Conservation (phyloP, 2,888 invertebrate species). For the Gisinianus flammeolus region DNA sequence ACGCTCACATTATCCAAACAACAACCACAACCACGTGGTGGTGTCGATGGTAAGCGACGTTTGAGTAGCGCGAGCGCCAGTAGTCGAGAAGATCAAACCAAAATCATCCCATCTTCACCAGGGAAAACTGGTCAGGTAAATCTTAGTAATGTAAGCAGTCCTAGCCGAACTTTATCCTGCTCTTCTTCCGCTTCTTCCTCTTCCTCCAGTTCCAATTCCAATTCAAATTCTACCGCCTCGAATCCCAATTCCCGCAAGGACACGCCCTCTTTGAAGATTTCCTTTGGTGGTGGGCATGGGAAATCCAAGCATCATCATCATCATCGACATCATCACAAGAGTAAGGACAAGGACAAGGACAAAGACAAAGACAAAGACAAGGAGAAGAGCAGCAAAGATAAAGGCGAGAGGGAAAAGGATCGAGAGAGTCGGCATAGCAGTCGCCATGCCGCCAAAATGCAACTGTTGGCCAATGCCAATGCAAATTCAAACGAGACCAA, state of each 20-base stretch:
- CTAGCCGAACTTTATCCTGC: neutral
- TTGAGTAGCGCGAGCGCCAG: neutral
- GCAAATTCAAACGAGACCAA: neutral
- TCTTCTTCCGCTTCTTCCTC: neutral
- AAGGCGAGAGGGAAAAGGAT: constrained; percentile 35
- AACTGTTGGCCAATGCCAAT: neutral
- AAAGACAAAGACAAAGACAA: constrained; percentile 34
- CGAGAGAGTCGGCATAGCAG: constrained; percentile 29
- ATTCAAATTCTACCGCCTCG: neutral
- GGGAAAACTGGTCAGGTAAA: neutral
- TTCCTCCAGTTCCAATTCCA: neutral
- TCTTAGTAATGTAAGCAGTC: neutral
- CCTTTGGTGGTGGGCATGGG: neutral
- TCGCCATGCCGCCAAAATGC: constrained; percentile 1
- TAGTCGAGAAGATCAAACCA: neutral
- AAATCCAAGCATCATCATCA: constrained; percentile 40
- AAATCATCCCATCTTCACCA: neutral
- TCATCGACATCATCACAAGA: constrained; percentile 56
- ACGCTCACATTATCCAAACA: constrained; percentile 11
- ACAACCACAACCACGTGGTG: neutral
- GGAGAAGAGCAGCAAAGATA: constrained; percentile 41
- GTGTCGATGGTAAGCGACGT: neutral
- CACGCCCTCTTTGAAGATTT: constrained; percentile 4
- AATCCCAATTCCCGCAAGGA: constrained; percentile 1
- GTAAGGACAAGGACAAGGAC: constrained; percentile 41